Conservation (phyloP, 2,113 vertebrate genomes). For the Petrocephalus microphthalmus region DNA sequence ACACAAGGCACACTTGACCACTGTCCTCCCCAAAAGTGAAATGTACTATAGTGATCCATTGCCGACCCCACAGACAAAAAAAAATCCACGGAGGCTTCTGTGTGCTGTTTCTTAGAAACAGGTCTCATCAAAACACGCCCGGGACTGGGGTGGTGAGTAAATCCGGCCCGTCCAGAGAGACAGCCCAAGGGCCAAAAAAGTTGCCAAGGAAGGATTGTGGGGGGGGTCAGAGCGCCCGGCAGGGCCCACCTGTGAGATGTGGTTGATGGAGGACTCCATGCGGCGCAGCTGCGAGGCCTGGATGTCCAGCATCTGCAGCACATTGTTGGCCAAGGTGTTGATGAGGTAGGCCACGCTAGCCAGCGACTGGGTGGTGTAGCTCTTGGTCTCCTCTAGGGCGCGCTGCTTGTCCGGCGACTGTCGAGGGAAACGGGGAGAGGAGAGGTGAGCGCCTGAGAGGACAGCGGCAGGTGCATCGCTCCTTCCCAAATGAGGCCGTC, state of each 20-base stretch:
- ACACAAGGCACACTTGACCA: neutral
- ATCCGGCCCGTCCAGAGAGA: neutral
- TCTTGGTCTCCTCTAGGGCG: constrained; percentile 98
- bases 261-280: constrained; percentile 99
- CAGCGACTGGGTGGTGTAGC: constrained; percentile 95
- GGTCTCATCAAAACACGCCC: neutral
- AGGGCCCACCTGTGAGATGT: constrained; percentile 87
- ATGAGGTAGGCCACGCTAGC: constrained; percentile 97
- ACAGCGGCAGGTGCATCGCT: neutral
- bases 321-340: constrained; percentile 98
- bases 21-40: neutral
- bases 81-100: neutral
- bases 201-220: neutral
- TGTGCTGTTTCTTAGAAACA: neutral
- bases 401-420: constrained; percentile 92
- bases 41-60: neutral
- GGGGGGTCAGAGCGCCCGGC: neutral
- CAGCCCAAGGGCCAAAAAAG: neutral
- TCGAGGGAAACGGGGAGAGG: constrained; percentile 21
- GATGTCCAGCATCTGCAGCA: constrained; percentile 97
- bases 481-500: neutral
- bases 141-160: neutral
- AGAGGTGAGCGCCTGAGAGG: neutral
- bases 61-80: neutral
- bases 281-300: constrained; percentile 95